A percentile compares a stretch with the other conserved stretches of the same genome.
Conservation (phyloP, 2,888 invertebrate species). For the Molorchus minor region DNA sequence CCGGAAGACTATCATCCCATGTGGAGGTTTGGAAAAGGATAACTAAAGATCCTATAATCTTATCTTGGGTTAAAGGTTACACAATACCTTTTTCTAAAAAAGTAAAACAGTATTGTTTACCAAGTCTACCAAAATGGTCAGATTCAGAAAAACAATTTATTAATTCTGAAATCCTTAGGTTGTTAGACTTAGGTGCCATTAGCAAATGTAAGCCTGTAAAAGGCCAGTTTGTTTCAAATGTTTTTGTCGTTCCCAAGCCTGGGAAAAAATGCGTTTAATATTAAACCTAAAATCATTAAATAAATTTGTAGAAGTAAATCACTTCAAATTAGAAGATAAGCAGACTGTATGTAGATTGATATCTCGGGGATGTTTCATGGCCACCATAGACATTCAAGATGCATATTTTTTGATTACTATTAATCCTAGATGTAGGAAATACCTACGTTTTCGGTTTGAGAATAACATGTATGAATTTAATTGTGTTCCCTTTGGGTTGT, state of each 20-base stretch:
- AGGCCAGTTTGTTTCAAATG: neutral
- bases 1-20: neutral
- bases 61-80: conserved; percentile 13
- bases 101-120: neutral
- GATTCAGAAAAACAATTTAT: neutral
- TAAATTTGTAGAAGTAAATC: neutral
- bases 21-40: neutral
- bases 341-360: conserved; percentile 17
- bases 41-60: conserved; percentile 3
- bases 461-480: conserved; percentile 31
- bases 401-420: conserved; percentile 30
- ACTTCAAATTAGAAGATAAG: conserved; percentile 32
- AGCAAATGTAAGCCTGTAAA: neutral
- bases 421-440: conserved; percentile 24
- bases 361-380: conserved; percentile 12
- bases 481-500: conserved; percentile 33
- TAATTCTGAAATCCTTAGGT: neutral
- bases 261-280: neutral
- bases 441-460: conserved; percentile 26
- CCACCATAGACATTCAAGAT: conserved; percentile 29
- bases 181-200: neutral
- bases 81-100: conserved; percentile 8
- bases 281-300: neutral
- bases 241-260: neutral
- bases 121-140: neutral